A percentile compares a stretch with the other conserved stretches of the same genome.
Evolutionary conservation across 2,113 vertebrate species (phyloP).

Genomic region (Oreochromis tanganicae): DNA sequence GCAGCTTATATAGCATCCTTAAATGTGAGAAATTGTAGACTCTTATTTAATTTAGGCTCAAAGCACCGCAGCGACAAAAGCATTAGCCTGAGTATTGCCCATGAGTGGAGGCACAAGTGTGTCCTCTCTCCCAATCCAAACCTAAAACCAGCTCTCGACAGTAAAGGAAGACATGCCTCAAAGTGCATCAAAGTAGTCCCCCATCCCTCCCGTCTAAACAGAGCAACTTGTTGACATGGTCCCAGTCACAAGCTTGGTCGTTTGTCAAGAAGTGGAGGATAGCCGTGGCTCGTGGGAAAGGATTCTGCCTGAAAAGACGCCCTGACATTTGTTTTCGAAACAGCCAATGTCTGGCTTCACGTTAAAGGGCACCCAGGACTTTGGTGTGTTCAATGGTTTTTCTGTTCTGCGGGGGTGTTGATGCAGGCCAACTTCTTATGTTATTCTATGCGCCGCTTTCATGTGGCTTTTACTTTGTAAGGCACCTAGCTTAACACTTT

Average conservation of each 20-base stretch:
- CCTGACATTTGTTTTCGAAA: constrained; percentile 53
- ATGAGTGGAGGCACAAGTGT: background rate
- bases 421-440: constrained; percentile 8
- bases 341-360: constrained; percentile 23
- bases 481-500: constrained; percentile 24
- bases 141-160: background rate
- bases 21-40: background rate
- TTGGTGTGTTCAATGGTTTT: background rate
- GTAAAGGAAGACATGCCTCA: constrained; percentile 49
- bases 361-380: constrained; percentile 5
- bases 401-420: background rate
- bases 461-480: constrained; percentile 31
- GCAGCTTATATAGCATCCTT: background rate
- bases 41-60: background rate
- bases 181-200: constrained; percentile 53
- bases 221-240: constrained; percentile 46
- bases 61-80: background rate
- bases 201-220: constrained; percentile 19
- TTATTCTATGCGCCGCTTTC: constrained; percentile 2
- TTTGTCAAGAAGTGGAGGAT: constrained; percentile 29
- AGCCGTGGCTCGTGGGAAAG: constrained; percentile 35
- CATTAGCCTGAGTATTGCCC: background rate
- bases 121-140: background rate
- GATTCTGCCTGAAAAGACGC: constrained; percentile 14
- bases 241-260: constrained; percentile 27